Percentiles rank a stretch among this genome's conserved stretches.
Evolutionary conservation across 2,888 invertebrate genomes (phyloP).

Genomic region (Cantharis flavilabris): DNA sequence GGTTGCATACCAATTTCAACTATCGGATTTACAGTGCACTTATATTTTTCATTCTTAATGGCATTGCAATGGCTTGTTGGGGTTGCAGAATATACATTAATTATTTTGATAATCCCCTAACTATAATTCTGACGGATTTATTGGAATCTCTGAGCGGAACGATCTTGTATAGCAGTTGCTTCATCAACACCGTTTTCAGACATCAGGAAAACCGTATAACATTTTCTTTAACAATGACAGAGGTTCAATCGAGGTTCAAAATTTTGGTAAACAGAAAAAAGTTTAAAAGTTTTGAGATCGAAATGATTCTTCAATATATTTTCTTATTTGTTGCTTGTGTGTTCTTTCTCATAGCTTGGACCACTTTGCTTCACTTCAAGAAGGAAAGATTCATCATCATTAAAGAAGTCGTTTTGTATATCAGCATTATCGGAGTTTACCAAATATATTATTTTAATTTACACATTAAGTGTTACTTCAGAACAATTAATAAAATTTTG

Average conservation of each 20-base stretch:
- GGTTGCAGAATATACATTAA: background rate
- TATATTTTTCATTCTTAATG: background rate
- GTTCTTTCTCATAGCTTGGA: background rate
- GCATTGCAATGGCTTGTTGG: background rate
- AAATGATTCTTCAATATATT: background rate
- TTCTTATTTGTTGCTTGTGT: background rate
- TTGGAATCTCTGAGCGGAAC: background rate
- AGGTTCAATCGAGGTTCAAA: background rate
- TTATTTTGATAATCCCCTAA: background rate
- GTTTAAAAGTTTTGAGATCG: background rate
- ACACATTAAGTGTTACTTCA: background rate
- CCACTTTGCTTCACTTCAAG: background rate
- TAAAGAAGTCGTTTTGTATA: background rate
- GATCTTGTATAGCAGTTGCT: background rate
- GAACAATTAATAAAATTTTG: background rate
- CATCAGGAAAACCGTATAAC: background rate
- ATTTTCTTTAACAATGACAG: background rate
- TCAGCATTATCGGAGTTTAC: background rate
- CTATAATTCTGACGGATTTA: background rate
- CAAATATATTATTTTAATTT: slow-evolving; percentile 8
- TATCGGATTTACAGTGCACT: background rate
- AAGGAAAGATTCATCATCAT: background rate
- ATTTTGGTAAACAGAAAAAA: background rate
- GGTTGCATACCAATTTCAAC: background rate
- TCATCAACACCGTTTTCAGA: background rate